Evolutionary conservation across 2,797 vertebrate species (phyloP), one percentile per base, ranked within the genome.

Genomic region (Martes flavigula): DNA sequence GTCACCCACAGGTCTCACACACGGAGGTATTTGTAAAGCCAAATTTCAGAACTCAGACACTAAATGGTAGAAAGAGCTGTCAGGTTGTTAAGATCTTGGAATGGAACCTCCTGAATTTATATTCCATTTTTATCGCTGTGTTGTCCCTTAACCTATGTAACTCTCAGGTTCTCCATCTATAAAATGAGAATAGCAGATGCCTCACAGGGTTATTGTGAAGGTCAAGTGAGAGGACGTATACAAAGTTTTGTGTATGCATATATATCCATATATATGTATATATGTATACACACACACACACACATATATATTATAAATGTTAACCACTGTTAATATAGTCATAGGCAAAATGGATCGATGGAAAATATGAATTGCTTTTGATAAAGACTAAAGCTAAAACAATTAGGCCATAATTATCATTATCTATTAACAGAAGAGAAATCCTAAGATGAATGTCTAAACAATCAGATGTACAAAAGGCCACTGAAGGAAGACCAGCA

Each of bases 351-450:
- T 9, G 12, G 40, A 87, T 62, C 25, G 8, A 13, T 11, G 81
- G 23, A 12, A 96, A 94, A 93, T 25, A 32, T n/a, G 14, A 85
- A 72, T 35, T 92, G 43, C 38, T 46, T 89, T 64, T 93, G 82
- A 75, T 46, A 92, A 40, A 97, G 23, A 32, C 14, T 51, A 81
- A 95, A 94, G 48, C 15, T 90, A 90, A 94, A 94, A 81, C 90
- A 92, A 81, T 90, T 68, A 46, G 30, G 32, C 79, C 70, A 72
- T 83, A 68, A 40, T 85, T 58, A 83, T 40, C 12, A 17, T 84
- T 46, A 64, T 75, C 40, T 56, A 54, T 66, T 92, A 79, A 90
- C 68, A 43, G 70, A 46, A 88, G 21, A 92, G 62, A 58, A 86
- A 78, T 38, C 27, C 2, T 64, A 84, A 90, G n/a, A 62, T 81